Percentiles rank a stretch among this genome's conserved stretches.
Conservation (phyloP, 2,888 invertebrate genomes). For the Melolontha melolontha region DNA sequence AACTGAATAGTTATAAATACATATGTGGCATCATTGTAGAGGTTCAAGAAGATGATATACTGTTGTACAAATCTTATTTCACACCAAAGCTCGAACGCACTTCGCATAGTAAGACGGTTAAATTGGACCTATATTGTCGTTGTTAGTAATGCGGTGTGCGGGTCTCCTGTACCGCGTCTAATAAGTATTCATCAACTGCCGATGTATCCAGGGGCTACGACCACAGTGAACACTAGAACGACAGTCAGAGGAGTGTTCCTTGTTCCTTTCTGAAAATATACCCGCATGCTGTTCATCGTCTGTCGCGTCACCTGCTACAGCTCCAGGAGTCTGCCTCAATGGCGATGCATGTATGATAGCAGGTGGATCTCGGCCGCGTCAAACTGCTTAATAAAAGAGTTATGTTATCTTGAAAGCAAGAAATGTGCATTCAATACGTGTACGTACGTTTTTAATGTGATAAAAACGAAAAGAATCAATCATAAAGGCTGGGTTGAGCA, state of each 20-base stretch:
- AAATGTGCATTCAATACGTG: too few species aligned
- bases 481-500: too few species aligned
- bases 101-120: conserved; percentile 18
- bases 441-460: too few species aligned
- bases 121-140: too few species aligned
- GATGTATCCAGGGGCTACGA: not conserved
- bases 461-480: too few species aligned
- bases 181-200: conserved; percentile 14
- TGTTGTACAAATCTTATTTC: conserved; percentile 14
- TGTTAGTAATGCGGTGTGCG: not conserved
- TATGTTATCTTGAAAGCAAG: conserved; percentile 1
- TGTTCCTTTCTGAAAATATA: conserved; percentile 27
- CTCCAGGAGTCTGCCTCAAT: conserved; percentile 37
- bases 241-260: not conserved
- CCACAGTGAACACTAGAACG: not conserved
- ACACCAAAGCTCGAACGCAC: conserved; percentile 8
- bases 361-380: conserved; percentile 37
- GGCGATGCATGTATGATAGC: conserved; percentile 24
- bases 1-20: not conserved
- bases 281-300: conserved; percentile 43
- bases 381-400: conserved; percentile 26
- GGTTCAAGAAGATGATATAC: conserved; percentile 4
- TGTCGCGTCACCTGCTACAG: conserved; percentile 45
- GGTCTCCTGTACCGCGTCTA: conserved; percentile 4
- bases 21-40: not conserved